Evolutionary conservation across 2,797 vertebrate genomes (phyloP).

Genomic region (Sebastes baramenuke): DNA sequence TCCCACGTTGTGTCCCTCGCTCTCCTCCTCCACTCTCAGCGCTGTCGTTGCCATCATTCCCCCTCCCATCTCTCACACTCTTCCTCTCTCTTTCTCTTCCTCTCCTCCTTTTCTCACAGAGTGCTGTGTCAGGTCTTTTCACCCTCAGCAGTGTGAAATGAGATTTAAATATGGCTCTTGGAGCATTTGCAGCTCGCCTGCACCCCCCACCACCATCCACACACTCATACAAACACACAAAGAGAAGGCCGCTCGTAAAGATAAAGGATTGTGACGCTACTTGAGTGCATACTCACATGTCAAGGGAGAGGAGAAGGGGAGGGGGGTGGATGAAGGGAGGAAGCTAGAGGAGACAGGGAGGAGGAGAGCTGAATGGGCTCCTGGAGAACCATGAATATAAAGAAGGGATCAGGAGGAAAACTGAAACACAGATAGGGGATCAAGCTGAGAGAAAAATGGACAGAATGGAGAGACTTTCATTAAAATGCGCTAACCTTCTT

Average conservation of each 20-base stretch:
- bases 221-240: background rate
- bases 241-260: conserved; percentile 60
- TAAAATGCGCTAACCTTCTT: conserved; percentile 48
- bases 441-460: conserved; percentile 28
- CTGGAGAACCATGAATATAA: conserved; percentile 39
- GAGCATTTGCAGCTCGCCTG: conserved; percentile 56
- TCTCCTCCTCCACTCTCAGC: conserved; percentile 49
- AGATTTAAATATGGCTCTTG: conserved; percentile 82
- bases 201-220: background rate
- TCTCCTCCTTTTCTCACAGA: conserved; percentile 43
- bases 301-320: background rate
- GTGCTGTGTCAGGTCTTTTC: conserved; percentile 82
- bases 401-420: conserved; percentile 45
- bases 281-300: conserved; percentile 47
- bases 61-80: conserved; percentile 36
- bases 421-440: conserved; percentile 34
- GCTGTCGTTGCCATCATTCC: conserved; percentile 48
- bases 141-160: conserved; percentile 79
- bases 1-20: conserved; percentile 55
- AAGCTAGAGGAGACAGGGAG: conserved; percentile 8
- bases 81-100: conserved; percentile 37
- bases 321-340: background rate
- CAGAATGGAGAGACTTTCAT: conserved; percentile 15
- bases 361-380: conserved; percentile 2
- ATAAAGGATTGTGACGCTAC: conserved; percentile 64